Evolutionary conservation across 2,797 vertebrate genomes (phyloP).

Genomic region (Tachyglossus aculeatus): DNA sequence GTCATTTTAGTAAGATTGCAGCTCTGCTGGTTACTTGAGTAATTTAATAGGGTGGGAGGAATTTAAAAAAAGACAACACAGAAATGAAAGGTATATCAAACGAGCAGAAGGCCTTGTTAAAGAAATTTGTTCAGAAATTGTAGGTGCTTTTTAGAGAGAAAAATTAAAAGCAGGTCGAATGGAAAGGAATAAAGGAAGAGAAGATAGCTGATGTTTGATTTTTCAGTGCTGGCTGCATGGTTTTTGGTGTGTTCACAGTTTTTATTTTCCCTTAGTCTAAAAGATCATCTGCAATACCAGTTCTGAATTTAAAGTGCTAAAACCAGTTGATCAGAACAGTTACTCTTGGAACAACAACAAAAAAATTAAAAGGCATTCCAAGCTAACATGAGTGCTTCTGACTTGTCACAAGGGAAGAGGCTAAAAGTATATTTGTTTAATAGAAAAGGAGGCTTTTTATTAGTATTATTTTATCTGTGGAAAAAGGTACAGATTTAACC

Average conservation of each 20-base stretch:
- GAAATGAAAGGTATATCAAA: no score
- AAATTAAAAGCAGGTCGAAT: background rate
- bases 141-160: constrained; percentile 20
- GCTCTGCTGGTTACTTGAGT: background rate
- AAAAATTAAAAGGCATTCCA: no score
- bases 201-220: background rate
- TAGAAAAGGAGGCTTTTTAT: no score
- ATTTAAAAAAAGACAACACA: no score
- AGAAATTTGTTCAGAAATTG: constrained; percentile 18
- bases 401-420: no score
- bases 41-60: background rate
- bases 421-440: no score
- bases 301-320: background rate
- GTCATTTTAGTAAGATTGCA: background rate
- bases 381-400: no score
- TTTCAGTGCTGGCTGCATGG: background rate
- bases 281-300: background rate
- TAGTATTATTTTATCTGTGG: no score
- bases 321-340: background rate
- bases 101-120: background rate
- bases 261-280: no score
- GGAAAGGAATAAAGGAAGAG: background rate
- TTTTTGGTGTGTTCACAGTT: background rate
- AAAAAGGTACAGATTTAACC: no score
- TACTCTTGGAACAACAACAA: constrained; percentile 1